Evolutionary conservation across 2,888 invertebrate genomes (phyloP).

Genomic region (Caenorhabditis wallacei): DNA sequence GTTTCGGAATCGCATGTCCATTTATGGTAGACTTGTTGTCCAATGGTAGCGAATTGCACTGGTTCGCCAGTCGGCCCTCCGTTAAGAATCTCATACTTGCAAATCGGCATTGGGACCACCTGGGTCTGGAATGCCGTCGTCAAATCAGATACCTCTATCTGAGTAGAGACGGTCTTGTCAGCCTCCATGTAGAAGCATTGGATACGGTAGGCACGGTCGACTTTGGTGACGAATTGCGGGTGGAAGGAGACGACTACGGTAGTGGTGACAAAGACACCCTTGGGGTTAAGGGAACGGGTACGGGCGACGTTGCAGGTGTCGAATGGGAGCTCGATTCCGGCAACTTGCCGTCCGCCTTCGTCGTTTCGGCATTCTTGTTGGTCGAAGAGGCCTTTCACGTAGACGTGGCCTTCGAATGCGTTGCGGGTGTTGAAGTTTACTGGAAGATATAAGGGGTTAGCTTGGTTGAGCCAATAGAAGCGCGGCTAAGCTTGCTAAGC

Average conservation of each 20-base stretch:
- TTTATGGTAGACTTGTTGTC: conserved; percentile 83
- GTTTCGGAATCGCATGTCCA: conserved; percentile 83
- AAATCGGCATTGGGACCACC: conserved; percentile 83
- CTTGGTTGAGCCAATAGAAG: not conserved
- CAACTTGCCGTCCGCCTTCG: conserved; percentile 80
- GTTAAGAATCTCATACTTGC: conserved; percentile 82
- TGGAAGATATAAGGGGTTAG: conserved; percentile 59
- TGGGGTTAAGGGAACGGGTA: conserved; percentile 83
- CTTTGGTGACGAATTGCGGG: conserved; percentile 83
- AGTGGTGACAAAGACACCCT: conserved; percentile 82
- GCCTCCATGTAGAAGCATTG: conserved; percentile 84
- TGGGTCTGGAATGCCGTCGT: conserved; percentile 83
- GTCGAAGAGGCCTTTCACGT: conserved; percentile 81
- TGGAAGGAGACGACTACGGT: conserved; percentile 83
- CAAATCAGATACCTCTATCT: conserved; percentile 82
- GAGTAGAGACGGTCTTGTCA: conserved; percentile 82
- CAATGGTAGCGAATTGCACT: conserved; percentile 82
- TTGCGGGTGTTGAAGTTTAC: conserved; percentile 83
- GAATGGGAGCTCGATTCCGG: conserved; percentile 83
- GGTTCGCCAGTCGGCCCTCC: conserved; percentile 82
- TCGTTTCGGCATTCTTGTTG: conserved; percentile 81
- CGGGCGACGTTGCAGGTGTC: conserved; percentile 82
- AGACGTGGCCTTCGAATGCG: conserved; percentile 78
- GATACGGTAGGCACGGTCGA: conserved; percentile 81
- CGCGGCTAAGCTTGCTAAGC: too few species aligned